Evolutionary conservation across 2,113 vertebrate species (phyloP), one percentile per base, ranked within the genome.

Genomic region (Tyrannus savana): DNA sequence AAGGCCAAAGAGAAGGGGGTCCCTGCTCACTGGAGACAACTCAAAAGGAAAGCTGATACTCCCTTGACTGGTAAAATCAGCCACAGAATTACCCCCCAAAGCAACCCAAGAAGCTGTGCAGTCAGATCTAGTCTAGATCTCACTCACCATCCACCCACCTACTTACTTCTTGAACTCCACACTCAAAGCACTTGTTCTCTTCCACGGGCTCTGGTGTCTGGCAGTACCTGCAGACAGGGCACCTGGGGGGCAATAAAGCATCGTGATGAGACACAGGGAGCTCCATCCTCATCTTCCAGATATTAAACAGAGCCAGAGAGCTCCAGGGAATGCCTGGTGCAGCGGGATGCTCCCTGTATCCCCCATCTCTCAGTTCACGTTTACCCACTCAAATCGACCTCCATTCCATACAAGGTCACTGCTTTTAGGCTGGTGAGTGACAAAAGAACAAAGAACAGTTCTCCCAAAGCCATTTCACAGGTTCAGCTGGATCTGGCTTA

Each of bases 111-210:
- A 37, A 72, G 55, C 52, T 78, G 55, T 19, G 30, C 78, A 60
- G 66, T 42, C 78, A 90, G 73, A 90, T 58, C 31, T 46, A 67
- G 33, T 82, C 76, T n/a, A 84, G 71, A 59, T 89, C 74, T 80
- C 58, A 59, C n/a, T 68, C 96, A 84, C 74, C 87, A 87, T 93
- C 56, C 88, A 94, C 77, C 92, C 90, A 89, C 82, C 88, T 94
- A 98, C 98, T 98, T 98, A 99, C 99, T 98, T 99, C 99, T 97
- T 99, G 99, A 59, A 99, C 99, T 12, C 99, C 99, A 75, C 99
- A 99, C 95, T 99, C 99, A 91, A 99, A 99, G 94, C 99, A 99
- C 91, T 99, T 99, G 97, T 99, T 99, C 97, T 99, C 99, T 94
- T 99, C 99, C 33, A 99, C 99, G 0, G 99, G 99, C 91, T 99